phyloP scores from a whole-genome alignment of 2,113 vertebrate genomes.

The Romanogobio albipinnatus region DNA sequence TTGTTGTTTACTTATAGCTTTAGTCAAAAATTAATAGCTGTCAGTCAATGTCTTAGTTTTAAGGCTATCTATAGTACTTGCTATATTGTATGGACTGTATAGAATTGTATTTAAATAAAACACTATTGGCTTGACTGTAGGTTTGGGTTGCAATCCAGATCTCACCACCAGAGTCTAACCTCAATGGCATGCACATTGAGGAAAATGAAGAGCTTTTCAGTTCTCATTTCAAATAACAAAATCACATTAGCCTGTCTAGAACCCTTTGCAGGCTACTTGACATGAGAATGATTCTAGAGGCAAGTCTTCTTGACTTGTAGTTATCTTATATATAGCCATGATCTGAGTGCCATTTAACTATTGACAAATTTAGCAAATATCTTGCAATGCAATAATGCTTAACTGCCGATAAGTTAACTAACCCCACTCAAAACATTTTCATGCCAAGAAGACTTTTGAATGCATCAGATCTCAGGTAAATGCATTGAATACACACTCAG shows the following conservation, averaged over 20 bases:
- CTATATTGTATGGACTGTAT: not conserved
- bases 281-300: constrained; percentile 89
- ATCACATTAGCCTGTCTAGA: constrained; percentile 82
- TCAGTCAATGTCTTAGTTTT: not conserved
- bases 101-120: not conserved
- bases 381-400: not conserved
- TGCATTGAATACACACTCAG: constrained; percentile 99
- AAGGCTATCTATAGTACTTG: not conserved
- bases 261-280: constrained; percentile 88
- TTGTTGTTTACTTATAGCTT: not conserved
- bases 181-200: constrained; percentile 94
- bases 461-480: constrained; percentile 91
- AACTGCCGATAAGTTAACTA: constrained; percentile 67
- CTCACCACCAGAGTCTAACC: constrained; percentile 86
- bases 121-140: constrained; percentile 37
- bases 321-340: not conserved
- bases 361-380: constrained; percentile 3
- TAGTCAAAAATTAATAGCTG: not conserved
- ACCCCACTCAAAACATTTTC: constrained; percentile 82
- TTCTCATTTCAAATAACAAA: constrained; percentile 81
- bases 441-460: constrained; percentile 92
- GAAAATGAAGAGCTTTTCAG: constrained; percentile 81
- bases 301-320: not conserved
- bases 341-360: not conserved
- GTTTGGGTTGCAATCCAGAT: constrained; percentile 78